Conservation (phyloP, 2,113 vertebrate species). For the Zapus hudsonius region DNA sequence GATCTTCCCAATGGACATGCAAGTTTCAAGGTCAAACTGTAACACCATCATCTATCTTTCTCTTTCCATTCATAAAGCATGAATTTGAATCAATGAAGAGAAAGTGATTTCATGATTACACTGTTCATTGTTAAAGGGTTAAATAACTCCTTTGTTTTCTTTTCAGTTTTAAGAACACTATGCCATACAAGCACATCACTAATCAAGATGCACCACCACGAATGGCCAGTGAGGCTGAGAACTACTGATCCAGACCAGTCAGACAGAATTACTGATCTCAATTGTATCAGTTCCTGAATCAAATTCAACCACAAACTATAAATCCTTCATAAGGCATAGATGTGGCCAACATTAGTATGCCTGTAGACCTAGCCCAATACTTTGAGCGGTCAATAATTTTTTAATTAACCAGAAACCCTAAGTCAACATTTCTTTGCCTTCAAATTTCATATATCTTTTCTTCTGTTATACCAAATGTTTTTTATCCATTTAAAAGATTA, state of each 20-base stretch:
- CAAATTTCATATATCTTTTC: background rate
- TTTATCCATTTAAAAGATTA: background rate
- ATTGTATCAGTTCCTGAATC: background rate
- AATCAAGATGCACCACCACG: background rate
- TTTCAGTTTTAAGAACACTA: constrained; percentile 32
- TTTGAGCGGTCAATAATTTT: background rate
- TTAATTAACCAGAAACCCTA: background rate
- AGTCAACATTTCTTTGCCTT: background rate
- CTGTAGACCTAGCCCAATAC: background rate
- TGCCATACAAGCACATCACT: background rate
- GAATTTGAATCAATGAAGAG: background rate
- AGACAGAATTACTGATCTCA: background rate
- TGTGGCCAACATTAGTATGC: background rate
- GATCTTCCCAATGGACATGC: background rate
- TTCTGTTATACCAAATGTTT: background rate
- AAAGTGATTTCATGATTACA: background rate
- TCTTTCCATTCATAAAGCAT: background rate
- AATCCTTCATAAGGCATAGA: background rate
- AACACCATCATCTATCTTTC: background rate
- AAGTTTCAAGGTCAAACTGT: background rate
- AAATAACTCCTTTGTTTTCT: constrained; percentile 6
- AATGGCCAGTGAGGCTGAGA: background rate
- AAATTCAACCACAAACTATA: background rate
- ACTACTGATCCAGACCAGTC: background rate
- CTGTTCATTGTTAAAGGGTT: constrained; percentile 27